Evolutionary conservation across 2,888 invertebrate genomes (phyloP).

Genomic region (Drosophila kambysellisi): DNA sequence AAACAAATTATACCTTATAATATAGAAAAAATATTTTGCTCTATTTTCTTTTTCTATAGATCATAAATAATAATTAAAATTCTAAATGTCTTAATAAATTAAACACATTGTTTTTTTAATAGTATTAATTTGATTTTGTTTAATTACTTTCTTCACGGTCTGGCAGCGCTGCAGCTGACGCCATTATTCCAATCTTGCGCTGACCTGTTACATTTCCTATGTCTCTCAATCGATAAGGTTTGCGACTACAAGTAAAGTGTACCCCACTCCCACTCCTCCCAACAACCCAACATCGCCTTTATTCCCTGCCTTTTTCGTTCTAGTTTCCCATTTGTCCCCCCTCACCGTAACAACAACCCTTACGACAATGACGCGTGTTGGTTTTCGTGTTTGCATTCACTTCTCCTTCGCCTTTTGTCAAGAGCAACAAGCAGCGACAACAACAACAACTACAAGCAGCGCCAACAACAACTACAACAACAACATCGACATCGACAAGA

Average conservation of each 20-base stretch:
- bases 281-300: not conserved
- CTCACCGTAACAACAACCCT: constrained; percentile 25
- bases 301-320: not conserved
- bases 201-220: constrained; percentile 74
- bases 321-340: not conserved
- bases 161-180: constrained; percentile 24
- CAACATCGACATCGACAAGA: constrained; percentile 58
- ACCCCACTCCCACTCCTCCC: not conserved
- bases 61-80: not conserved
- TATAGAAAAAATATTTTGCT: not conserved
- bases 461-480: constrained; percentile 29
- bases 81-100: not conserved
- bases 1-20: not conserved
- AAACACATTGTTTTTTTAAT: too few species aligned
- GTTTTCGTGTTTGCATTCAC: constrained; percentile 75
- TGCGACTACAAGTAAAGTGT: constrained; percentile 36
- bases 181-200: constrained; percentile 39
- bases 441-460: constrained; percentile 19
- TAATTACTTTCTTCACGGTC: not conserved
- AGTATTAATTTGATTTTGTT: not conserved
- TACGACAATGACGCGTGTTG: constrained; percentile 65
- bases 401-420: constrained; percentile 65
- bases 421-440: constrained; percentile 71
- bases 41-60: not conserved
- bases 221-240: constrained; percentile 66